Evolutionary conservation across 1,140 invertebrate species (phyloP), one percentile per base, ranked within the genome.

Genomic region (Proctacanthus coquilletti): DNA sequence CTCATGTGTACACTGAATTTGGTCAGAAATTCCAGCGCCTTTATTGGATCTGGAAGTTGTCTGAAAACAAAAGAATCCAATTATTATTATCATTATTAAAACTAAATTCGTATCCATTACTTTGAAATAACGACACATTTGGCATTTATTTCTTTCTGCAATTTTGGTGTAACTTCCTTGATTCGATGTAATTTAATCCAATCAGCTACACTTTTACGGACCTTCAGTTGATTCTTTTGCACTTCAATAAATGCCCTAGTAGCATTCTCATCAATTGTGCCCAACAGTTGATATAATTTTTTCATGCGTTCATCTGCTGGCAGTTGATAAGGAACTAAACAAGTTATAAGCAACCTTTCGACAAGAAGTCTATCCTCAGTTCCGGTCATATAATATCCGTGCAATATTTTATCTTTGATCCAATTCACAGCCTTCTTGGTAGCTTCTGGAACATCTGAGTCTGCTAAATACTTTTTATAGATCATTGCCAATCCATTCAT

Each of bases 331-430:
- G 92, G 93, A 34, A 97, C 91, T 36, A 98, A 66, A 49, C 87
- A 93, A 20, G 88, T 95, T 53, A 96, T 96, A 6, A 98, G 61
- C n/a, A 97, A 67, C 49, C 91, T 68, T 64, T 98, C 93, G 3
- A 97, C 91, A 15, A 97, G 58, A 31, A 96, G 65, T 47, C 87
- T 76, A 61, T 75, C 80, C 61, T 78, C 76, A 37, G 72, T 57
- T 5, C 66, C 64, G 0, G 67, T 64, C 61, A 71, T 72, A 43
- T 71, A 72, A 42, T 72, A 72, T 3, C 69, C 59, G 64, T 97
- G 89, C 9, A 98, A 69, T 40, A 97, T 92, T 71, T 96, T 96
- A 52, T 96, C 87, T 60, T 94, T 95, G 34, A 97, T 94, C 92
- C 92, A 98, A 31, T 83, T 82, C 1, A 94, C 80, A 2, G 87